A percentile compares a stretch with the other conserved stretches of the same genome.
Evolutionary conservation across 2,888 invertebrate species (phyloP).

Genomic region (Eupithecia exiguata): DNA sequence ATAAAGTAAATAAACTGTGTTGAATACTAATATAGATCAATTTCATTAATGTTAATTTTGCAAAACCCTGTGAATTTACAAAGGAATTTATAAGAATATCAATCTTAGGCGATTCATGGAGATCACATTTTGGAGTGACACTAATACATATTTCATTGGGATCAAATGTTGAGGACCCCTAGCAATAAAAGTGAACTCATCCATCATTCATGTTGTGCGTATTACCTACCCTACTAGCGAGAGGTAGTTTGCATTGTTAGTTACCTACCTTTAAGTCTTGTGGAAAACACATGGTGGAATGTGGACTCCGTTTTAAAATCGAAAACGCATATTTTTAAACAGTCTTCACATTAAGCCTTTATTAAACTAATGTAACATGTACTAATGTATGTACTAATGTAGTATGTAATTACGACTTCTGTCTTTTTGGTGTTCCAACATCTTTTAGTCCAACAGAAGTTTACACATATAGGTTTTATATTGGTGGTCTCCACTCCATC

Average conservation of each 20-base stretch:
- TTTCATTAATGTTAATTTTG: constrained; percentile 1
- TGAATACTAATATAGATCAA: constrained; percentile 8
- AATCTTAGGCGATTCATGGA: constrained; percentile 11
- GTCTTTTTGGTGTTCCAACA: no score
- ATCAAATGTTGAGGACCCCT: constrained; percentile 2
- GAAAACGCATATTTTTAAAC: no score
- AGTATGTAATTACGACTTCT: no score
- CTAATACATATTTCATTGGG: constrained; percentile 10
- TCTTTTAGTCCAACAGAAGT: no score
- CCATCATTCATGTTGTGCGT: background rate
- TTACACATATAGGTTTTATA: no score
- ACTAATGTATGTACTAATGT: no score
- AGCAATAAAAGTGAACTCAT: constrained; percentile 4
- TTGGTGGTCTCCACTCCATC: no score
- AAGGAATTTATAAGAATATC: constrained; percentile 10
- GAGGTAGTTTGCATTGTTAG: constrained; percentile 1
- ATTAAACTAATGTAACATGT: no score
- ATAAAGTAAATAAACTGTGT: constrained; percentile 11
- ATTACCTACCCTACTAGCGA: background rate
- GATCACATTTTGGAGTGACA: constrained; percentile 8
- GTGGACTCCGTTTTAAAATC: no score
- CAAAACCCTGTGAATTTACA: constrained; percentile 4
- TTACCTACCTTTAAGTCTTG: background rate
- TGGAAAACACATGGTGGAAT: background rate
- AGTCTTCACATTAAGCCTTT: no score